Conservation (phyloP, 1,140 invertebrate genomes). For the Rhynchophorus ferrugineus region DNA sequence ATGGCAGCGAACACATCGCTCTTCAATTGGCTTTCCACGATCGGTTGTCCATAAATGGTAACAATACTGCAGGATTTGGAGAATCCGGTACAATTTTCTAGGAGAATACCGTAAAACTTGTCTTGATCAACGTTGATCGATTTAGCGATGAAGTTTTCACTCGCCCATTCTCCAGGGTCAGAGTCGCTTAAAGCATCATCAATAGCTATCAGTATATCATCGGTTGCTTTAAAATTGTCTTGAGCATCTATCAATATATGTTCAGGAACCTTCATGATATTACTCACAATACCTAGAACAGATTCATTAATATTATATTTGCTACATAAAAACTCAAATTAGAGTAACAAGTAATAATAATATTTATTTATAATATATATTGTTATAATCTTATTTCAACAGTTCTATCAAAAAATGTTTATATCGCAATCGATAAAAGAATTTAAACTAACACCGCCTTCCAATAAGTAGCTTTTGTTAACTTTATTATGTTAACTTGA, state of each 20-base stretch:
- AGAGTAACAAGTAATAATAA: too few species aligned
- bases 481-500: too few species aligned
- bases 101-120: background rate
- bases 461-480: too few species aligned
- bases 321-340: too few species aligned
- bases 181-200: slow-evolving; percentile 5
- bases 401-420: too few species aligned
- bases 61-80: background rate
- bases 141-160: slow-evolving; percentile 9
- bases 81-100: slow-evolving; percentile 8
- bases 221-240: slow-evolving; percentile 18
- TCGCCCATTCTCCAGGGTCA: background rate
- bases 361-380: too few species aligned
- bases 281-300: slow-evolving; percentile 14
- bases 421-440: too few species aligned
- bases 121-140: background rate
- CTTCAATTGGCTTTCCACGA: background rate
- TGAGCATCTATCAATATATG: slow-evolving; percentile 14
- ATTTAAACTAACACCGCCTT: too few species aligned
- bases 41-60: background rate
- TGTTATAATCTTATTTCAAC: too few species aligned
- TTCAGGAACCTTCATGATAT: slow-evolving; percentile 9
- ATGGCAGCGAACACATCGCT: slow-evolving; percentile 4
- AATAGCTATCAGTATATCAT: slow-evolving; percentile 4
- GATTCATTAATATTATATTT: background rate